A percentile compares a stretch with the other conserved stretches of the same genome.
Evolutionary conservation across 2,113 vertebrate genomes (phyloP).

Genomic region (Suncus etruscus): DNA sequence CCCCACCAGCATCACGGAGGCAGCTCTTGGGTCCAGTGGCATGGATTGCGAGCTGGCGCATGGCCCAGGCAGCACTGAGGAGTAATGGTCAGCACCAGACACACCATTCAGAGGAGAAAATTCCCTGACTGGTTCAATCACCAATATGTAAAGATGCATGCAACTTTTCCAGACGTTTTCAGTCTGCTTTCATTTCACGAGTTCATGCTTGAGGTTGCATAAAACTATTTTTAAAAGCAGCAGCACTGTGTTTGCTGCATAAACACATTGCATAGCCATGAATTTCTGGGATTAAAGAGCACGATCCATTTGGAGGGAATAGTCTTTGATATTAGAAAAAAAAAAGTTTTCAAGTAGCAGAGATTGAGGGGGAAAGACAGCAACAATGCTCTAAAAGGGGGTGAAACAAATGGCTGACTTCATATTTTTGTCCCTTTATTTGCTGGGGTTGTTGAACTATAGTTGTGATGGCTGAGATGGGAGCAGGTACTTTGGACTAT

Average conservation of each 20-base stretch:
- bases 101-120: slow-evolving; percentile 36
- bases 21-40: neutral
- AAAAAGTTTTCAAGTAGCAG: neutral
- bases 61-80: too few species aligned
- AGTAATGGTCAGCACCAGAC: neutral
- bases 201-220: slow-evolving; percentile 17
- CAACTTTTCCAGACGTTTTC: slow-evolving; percentile 20
- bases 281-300: slow-evolving; percentile 46
- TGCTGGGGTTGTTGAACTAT: neutral
- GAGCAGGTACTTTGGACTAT: neutral
- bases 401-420: neutral
- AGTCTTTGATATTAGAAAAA: slow-evolving; percentile 10
- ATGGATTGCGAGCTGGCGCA: too few species aligned
- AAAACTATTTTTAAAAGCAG: slow-evolving; percentile 44
- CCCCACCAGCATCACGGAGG: neutral
- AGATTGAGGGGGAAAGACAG: neutral
- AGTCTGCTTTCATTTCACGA: slow-evolving; percentile 18
- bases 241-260: neutral
- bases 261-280: neutral
- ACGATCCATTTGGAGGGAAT: slow-evolving; percentile 1
- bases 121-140: neutral
- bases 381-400: neutral
- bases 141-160: neutral
- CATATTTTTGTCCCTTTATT: slow-evolving; percentile 31
- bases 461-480: neutral